Evolutionary conservation across 2,113 vertebrate genomes (phyloP), one percentile per base, ranked within the genome.

Genomic region (Rallus limicola): DNA sequence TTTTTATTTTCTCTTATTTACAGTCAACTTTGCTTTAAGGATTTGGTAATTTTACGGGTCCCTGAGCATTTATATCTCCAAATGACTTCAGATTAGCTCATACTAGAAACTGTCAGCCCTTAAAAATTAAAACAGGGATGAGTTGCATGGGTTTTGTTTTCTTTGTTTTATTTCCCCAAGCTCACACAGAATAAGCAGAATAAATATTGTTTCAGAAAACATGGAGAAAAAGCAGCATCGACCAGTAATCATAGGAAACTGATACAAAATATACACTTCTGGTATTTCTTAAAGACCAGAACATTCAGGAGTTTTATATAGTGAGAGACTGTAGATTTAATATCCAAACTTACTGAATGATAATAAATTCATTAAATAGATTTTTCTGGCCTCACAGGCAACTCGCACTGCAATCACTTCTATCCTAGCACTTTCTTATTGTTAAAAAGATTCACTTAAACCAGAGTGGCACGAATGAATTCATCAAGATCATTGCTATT

Each of bases 401-500:
- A 71, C 18, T 42, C 85, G 65, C 52, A 81, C 25, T 78, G 59
- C 79, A 95, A 90, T 68, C 79, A 92, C 40, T 96, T 95, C 94
- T 65, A 93, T 64, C 64, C 70, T 67, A 94, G 96, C 50, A 96
- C 94, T 95, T 95, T 97, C 97, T 98, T 96, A 97, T 91, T 97
- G 84, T 96, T 97, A 92, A 96, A 96, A 96, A 96, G 87, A 90
- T 94, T 96, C 93, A 92, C 85, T 97, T 97, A 96, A 96, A 96
- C 86, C 88, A 94, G 81, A 96, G 81, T 4, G 11, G 78, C 74
- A 63, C 17, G 14, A 96, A 88, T 95, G 62, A 95, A 77, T 96
- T 97, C 95, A 92, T 96, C 92, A 95, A 65, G 88, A 98, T 95
- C 92, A 96, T 90, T 95, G 91, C 92, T 98, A 97, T 96, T 95